phyloP scores from a whole-genome alignment of 2,113 vertebrate genomes.

The Carollia perspicillata region DNA sequence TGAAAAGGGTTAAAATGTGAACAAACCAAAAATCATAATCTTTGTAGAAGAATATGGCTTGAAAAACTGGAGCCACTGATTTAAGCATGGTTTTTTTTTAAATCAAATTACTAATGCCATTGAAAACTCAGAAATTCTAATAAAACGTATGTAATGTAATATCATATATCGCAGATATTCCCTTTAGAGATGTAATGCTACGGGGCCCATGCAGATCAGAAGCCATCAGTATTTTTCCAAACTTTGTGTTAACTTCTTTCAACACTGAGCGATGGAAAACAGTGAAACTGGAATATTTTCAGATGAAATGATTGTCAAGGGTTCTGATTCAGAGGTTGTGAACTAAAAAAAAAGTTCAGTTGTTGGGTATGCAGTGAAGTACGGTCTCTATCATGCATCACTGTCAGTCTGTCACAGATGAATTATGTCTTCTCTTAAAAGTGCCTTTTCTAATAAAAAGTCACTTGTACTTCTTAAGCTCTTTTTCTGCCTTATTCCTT shows the following conservation, averaged over 20 bases:
- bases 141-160: background rate
- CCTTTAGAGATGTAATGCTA: background rate
- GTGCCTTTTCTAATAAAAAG: slow-evolving; percentile 35
- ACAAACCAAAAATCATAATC: background rate
- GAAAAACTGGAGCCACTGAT: slow-evolving; percentile 34
- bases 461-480: slow-evolving; percentile 3
- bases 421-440: slow-evolving; percentile 4
- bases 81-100: background rate
- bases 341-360: background rate
- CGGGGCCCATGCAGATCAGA: background rate
- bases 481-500: background rate
- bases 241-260: background rate
- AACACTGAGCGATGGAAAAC: background rate
- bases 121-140: slow-evolving; percentile 17
- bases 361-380: background rate
- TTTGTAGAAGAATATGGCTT: slow-evolving; percentile 16
- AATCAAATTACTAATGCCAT: background rate
- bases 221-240: background rate
- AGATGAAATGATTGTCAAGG: background rate
- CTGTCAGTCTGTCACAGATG: background rate
- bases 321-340: background rate
- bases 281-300: background rate
- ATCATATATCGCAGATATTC: background rate
- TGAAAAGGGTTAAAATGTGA: slow-evolving; percentile 8
- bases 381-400: background rate